These are phyloP conservation scores for Acropora tenuis DNA, from an alignment of 64 coral and sea anemone species.

Conservation along the genomic window DNA sequence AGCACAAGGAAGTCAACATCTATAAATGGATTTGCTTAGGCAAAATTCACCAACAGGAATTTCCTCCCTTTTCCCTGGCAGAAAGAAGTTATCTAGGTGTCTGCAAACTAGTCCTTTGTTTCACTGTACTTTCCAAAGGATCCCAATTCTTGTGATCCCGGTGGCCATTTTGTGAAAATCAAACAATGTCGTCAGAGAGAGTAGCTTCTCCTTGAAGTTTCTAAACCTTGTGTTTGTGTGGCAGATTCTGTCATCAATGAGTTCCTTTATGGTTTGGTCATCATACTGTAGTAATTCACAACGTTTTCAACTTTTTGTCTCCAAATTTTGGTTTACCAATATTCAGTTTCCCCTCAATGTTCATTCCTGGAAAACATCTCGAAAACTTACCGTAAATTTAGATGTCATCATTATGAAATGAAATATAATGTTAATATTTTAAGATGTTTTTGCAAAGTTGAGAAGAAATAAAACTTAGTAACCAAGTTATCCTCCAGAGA, in stretches of 20 bases:
- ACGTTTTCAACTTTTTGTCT: not conserved
- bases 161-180: not conserved
- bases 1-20: not conserved
- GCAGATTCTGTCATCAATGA: not conserved
- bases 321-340: not conserved
- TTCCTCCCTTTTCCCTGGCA: not conserved
- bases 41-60: not conserved
- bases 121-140: not conserved
- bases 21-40: not conserved
- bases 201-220: not conserved
- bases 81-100: not conserved
- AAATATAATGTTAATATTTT: too few relatives aligned
- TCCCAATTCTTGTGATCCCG: not conserved
- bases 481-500: not conserved
- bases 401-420: too few relatives aligned
- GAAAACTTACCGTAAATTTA: too few relatives aligned
- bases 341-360: not conserved
- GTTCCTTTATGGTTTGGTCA: too few relatives aligned
- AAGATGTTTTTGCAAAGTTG: not conserved
- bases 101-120: not conserved
- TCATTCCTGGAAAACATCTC: not conserved
- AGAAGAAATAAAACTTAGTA: not conserved
- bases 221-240: not conserved
- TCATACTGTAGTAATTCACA: not conserved
- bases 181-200: not conserved